Base-by-base conservation (phyloP, 2,797 vertebrate species). In the Anolis apletophallus region DNA sequence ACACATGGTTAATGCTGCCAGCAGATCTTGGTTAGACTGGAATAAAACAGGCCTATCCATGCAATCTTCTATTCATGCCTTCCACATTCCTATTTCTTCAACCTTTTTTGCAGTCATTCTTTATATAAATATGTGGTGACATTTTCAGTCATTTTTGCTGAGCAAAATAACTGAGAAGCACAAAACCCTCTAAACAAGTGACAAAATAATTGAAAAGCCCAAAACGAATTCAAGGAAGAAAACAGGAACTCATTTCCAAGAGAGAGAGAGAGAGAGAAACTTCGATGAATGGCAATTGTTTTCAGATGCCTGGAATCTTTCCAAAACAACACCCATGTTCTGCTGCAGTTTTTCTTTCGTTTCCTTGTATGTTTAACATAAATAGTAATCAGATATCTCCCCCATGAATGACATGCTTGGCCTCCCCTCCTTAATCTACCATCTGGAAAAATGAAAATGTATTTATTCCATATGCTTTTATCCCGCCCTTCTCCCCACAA, bases 361-460 rank as follows among this genome's bases (percentile, higher is more conserved):
- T 83, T 90, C 23, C 77, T 57, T 77, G 75, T 85, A 21, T 3
- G 84, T 55, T 87, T 77, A 68, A 6, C 0, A 2, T 93, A 87
- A 93, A 85, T n/a, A 6, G 80, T 82, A 59, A 80, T 86, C 80
- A 91, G 83, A 91, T 87, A n/a, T 84, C 17, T 7, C 80, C 88
- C 40, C 76, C 88, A 83, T 90, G 82, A 85, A 90, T 88, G 88
- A 67, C 88, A 91, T 2, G 26, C 73, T 76, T 90, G 93, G 34
- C 40, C 32, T 54, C 61, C 5, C 32, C 52, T 55, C 23, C 54
- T 13, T 17, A 59, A 46, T n/a, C 40, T 64, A 52, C 16, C 34
- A 57, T 71, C 36, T 55, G 26, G 76, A 54, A 40, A 87, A 85
- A 55, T 85, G 36, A 54, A 84, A 87, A n/a, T n/a, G n/a, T n/a